A percentile compares a stretch with the other conserved stretches of the same genome.
phyloP scores from a whole-genome alignment of 2,888 invertebrate species.

The Marasmarcha lunaedactyla region DNA sequence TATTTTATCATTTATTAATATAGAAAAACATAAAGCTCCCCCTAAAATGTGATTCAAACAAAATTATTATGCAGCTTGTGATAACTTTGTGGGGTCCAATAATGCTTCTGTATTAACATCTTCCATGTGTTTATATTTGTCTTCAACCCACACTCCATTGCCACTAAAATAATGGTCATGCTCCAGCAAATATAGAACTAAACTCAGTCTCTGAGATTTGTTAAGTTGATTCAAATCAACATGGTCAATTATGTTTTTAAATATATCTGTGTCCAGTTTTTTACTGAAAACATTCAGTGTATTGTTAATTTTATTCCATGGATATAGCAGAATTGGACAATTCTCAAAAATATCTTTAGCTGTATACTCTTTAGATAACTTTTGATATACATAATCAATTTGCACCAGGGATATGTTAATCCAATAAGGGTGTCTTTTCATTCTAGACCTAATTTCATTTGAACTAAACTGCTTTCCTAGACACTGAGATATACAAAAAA shows the following conservation, averaged over 20 bases:
- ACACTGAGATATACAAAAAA: conserved; percentile 44
- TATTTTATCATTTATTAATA: too few species aligned
- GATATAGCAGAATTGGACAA: conserved; percentile 49
- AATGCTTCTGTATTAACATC: too few species aligned
- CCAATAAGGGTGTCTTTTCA: conserved; percentile 58
- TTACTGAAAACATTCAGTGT: conserved; percentile 23
- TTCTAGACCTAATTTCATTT: conserved; percentile 27
- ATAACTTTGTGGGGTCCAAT: too few species aligned
- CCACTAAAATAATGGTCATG: conserved; percentile 59
- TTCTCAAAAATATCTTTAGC: conserved; percentile 50
- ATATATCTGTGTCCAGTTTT: conserved; percentile 15
- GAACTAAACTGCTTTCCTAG: conserved; percentile 32
- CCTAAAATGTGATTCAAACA: too few species aligned
- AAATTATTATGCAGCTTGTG: too few species aligned
- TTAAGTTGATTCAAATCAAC: conserved; percentile 29
- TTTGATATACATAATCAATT: conserved; percentile 40
- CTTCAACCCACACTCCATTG: conserved; percentile 59
- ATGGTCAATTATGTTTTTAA: conserved; percentile 23
- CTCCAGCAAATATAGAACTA: conserved; percentile 51
- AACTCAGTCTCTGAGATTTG: conserved; percentile 46
- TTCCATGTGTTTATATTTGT: conserved; percentile 26
- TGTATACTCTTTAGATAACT: conserved; percentile 34
- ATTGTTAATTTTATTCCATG: conserved; percentile 50
- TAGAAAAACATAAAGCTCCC: too few species aligned
- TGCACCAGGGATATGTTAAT: conserved; percentile 53